Base-by-base conservation (phyloP, 2,113 vertebrate species). In the Channa maculata region DNA sequence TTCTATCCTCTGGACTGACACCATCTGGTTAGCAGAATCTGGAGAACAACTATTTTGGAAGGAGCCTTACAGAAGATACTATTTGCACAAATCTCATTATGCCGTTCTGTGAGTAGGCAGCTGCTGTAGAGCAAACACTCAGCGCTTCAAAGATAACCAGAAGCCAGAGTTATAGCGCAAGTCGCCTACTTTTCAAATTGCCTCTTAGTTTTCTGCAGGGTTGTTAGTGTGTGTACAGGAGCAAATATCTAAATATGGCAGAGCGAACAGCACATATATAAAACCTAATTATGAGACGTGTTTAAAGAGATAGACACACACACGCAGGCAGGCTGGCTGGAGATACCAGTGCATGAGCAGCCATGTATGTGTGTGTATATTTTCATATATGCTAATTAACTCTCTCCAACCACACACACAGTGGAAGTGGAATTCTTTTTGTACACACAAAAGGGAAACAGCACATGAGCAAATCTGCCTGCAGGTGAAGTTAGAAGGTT, bases 51-150 rank as follows among this genome's bases (percentile, higher is more conserved):
- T 37, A 3, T 36, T 64, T 59, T 66, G 62, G 65, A 75, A 58
- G 6, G 51, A 70, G 36, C 76, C 75, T 75, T 75, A 76, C 58
- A 34, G 13, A 70, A 64, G 59, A 78, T 62, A 65, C 69, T 59
- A 72, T 78, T 84, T 77, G 70, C 80, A 69, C 71, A 80, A 85
- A 88, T 79, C 82, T 82, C 72, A 84, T 86, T 85, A 88, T 43
- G 58, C 24, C 13, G 13, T 37, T 66, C 51, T 50, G 76, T 9
- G 77, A 86, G 85, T 62, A 82, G 79, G 85, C 68, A 82, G 85
- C 72, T 24, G 62, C 83, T 78, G 44, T 62, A 62, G 52, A 49
- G 85, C 57, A 77, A 86, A 86, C 82, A 79, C 69, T 68, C 68
- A 51, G 68, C 60, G 37, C 85, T 80, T 74, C 76, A 43, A 72